Evolutionary conservation across 2,113 vertebrate species (phyloP), one percentile per base, ranked within the genome.

Genomic region (Ciconia maguari): DNA sequence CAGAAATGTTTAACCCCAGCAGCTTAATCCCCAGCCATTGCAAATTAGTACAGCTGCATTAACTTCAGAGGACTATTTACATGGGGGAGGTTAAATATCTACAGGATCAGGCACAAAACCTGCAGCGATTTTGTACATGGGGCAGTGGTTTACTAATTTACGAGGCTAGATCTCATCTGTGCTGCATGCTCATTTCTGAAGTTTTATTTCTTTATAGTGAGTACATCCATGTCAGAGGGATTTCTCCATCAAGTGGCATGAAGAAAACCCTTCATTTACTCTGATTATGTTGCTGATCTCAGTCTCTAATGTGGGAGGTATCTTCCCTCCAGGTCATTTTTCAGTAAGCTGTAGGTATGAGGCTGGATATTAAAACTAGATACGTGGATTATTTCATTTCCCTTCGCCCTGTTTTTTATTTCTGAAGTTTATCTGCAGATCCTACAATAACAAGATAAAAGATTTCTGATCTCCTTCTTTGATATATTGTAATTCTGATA

Each of bases 11-110:
- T 64, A 75, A 89, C 57, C 83, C 94, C 32, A 1, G n/a, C 1
- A 1, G 89, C 76, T 74, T 89, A 46, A 94, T 87, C 93, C 79
- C 64, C 87, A 92, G 89, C 89, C 89, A 75, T 0, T 64, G 87
- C 87, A 69, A 95, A 97, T 96, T 91, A 96, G 89, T 25, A 75
- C 65, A 94, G 96, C 87, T 65, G 84, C 94, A 89, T 94, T 93
- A 91, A 87, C 89, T 84, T 75, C 74, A 30, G 77, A 64, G 81
- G 81, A 44, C 89, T 93, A 0, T 87, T 95, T 91, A 89, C 87
- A 76, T 38, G 74, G 69, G 77, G 52, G 61, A 91, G 77, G 87
- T 91, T 78, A 84, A 82, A 89, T 60, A 64, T 7, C 17, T 19
- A 64, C 38, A 13, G 89, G 48, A 93, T 36, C 84, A 52, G 70